Evolutionary conservation across 2,113 vertebrate genomes (phyloP), one percentile per base, ranked within the genome.

Genomic region (Bambusicola thoracicus): DNA sequence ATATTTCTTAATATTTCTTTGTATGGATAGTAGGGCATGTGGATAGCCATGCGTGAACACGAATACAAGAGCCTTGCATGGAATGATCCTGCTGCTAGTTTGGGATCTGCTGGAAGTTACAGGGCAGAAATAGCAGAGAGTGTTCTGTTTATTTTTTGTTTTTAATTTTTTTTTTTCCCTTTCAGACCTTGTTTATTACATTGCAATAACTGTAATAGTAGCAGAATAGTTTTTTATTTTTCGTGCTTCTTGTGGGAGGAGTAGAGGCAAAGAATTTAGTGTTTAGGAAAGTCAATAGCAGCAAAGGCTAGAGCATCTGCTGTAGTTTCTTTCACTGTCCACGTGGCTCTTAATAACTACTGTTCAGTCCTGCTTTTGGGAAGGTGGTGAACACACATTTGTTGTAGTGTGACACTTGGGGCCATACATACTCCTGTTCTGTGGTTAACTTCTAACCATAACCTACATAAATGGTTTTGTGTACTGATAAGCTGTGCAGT

Each of bases 171-270:
- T n/a, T 2, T 4, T 4, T 3, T 3, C 9, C 4, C 9, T 19
- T 66, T 63, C 0, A 1, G 58, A 44, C 0, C 0, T 53, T 63
- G 30, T 25, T 80, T 1, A 3, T 85, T 85, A 44, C 12, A 3
- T 82, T 48, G 36, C 27, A 4, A 32, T 69, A 80, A 21, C 36
- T 49, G 29, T 29, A 4, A 43, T 63, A 81, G 21, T 63, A 81
- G 21, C 38, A 83, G 61, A 68, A 22, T 27, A 38, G 34, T 62
- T 62, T 16, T 72, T 61, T 43, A 56, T 75, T 92, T 48, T 83
- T 59, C 55, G 8, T 1, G 0, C 11, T 58, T 13, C 72, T 10
- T 10, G 18, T 2, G 2, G 5, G 10, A 5, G 1, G 0, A 0
- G 19, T 15, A 0, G 0, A 0, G 19, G 11, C 78, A 63, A 49